Evolutionary conservation across 2,888 invertebrate species (phyloP).

Genomic region (Nematopogon swammerdamellus): DNA sequence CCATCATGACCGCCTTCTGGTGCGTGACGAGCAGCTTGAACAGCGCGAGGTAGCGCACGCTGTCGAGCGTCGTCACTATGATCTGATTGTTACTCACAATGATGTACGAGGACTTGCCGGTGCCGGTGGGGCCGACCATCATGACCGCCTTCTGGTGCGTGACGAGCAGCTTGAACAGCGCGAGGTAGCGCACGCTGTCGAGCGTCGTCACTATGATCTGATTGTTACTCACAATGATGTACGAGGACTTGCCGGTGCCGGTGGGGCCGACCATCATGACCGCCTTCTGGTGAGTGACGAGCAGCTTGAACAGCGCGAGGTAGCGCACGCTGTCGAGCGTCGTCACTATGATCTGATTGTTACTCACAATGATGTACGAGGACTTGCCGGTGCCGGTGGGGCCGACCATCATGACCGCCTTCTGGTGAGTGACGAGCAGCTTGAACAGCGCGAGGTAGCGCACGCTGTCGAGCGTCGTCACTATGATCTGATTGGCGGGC

Average conservation of each 20-base stretch:
- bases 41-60: too few relatives aligned
- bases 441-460: slow-evolving; percentile 78
- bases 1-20: too few relatives aligned
- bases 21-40: too few relatives aligned
- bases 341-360: slow-evolving; percentile 73
- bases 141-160: too few relatives aligned
- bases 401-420: slow-evolving; percentile 84
- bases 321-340: slow-evolving; percentile 89
- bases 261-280: slow-evolving; percentile 93
- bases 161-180: too few relatives aligned
- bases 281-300: slow-evolving; percentile 79
- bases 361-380: slow-evolving; percentile 72
- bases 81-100: too few relatives aligned
- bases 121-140: slow-evolving; percentile 96
- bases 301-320: slow-evolving; percentile 71
- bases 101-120: slow-evolving; percentile 90
- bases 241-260: slow-evolving; percentile 92
- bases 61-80: too few relatives aligned
- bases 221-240: slow-evolving; percentile 74
- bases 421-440: slow-evolving; percentile 75
- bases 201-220: too few relatives aligned
- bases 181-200: too few relatives aligned
- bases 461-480: slow-evolving; percentile 88
- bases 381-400: slow-evolving; percentile 96
- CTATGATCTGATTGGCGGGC: slow-evolving; percentile 92